Base-by-base conservation (phyloP, 2,113 vertebrate genomes). In the Ageneiosus marmoratus region DNA sequence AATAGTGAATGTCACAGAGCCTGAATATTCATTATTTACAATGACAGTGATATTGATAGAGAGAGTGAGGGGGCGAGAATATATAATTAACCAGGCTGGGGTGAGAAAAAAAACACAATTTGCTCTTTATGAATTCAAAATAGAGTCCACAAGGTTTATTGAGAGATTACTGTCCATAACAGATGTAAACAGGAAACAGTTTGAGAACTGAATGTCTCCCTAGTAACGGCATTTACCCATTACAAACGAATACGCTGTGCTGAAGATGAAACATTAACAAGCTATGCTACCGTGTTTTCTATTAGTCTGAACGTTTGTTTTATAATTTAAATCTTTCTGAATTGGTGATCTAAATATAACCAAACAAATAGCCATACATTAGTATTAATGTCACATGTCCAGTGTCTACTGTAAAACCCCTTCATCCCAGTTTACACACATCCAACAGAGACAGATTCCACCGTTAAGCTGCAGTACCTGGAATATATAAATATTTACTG, bases 361-460 rank as follows among this genome's bases (percentile, higher is more conserved):
- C 89, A 89, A 90, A 91, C 83, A 88, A 89, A 88, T 87, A 89
- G 87, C 88, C 89, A 90, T 90, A 91, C 90, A 85, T 90, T 86
- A 91, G 93, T 93, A 94, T 93, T 93, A 93, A 93, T 92, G 90
- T 93, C 93, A 91, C 92, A 93, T 92, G 90, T 80, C 1, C 87
- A 87, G 91, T 85, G 91, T 87, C 86, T 92, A 51, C 88, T 13
- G 74, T 60, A 72, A 69, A 81, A 72, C 70, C 44, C 15, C 1
- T 50, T 78, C 56, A 89, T 86, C 79, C 83, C 87, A 76, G 89
- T 83, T 77, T 67, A 27, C 79, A 81, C 53, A 89, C 67, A 56
- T 67, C 80, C 63, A 50, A 82, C 80, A 75, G 80, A 81, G 80
- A 81, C 79, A 73, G 69, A 62, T 37, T 79, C 51, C 75, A 84